A percentile compares a stretch with the other conserved stretches of the same genome.
phyloP scores from a whole-genome alignment of 2,888 invertebrate species.

The Clistopyga incitator region DNA sequence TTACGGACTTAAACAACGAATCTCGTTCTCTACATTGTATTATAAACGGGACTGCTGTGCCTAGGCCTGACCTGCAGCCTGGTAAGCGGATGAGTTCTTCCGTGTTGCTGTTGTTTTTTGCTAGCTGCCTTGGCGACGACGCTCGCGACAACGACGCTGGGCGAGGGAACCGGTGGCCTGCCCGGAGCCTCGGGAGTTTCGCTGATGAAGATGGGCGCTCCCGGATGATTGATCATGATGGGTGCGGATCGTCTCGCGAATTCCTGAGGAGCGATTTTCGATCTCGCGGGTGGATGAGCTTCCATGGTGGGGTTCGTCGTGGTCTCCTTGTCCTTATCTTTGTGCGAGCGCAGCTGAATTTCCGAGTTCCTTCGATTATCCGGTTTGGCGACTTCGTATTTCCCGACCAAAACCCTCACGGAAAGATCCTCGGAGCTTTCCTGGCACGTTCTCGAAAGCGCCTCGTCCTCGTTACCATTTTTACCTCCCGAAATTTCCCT shows the following conservation, averaged over 20 bases:
- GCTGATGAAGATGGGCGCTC: constrained; percentile 65
- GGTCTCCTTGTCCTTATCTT: constrained; percentile 71
- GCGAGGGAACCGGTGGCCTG: constrained; percentile 84
- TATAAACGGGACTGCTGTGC: constrained; percentile 94
- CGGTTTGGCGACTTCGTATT: constrained; percentile 88
- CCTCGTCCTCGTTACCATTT: constrained; percentile 47
- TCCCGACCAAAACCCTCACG: constrained; percentile 91
- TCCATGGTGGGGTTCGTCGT: constrained; percentile 73
- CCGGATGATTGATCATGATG: constrained; percentile 78
- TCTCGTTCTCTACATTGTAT: constrained; percentile 91
- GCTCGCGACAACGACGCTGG: constrained; percentile 88
- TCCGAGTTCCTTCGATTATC: constrained; percentile 75
- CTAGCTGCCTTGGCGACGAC: constrained; percentile 90
- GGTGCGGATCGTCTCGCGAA: constrained; percentile 80
- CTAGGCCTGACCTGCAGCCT: constrained; percentile 92
- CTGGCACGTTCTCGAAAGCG: constrained; percentile 47
- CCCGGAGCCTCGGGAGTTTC: constrained; percentile 79
- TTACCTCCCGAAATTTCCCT: constrained; percentile 49
- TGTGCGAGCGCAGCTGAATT: constrained; percentile 76
- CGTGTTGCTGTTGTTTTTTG: constrained; percentile 94
- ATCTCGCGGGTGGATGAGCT: constrained; percentile 79
- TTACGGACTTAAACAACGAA: not conserved
- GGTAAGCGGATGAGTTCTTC: constrained; percentile 96
- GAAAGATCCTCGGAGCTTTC: constrained; percentile 88
- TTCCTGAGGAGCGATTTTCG: constrained; percentile 79